Evolutionary conservation across 2,797 vertebrate genomes (phyloP).

Genomic region (Melanotaenia maccullochi): DNA sequence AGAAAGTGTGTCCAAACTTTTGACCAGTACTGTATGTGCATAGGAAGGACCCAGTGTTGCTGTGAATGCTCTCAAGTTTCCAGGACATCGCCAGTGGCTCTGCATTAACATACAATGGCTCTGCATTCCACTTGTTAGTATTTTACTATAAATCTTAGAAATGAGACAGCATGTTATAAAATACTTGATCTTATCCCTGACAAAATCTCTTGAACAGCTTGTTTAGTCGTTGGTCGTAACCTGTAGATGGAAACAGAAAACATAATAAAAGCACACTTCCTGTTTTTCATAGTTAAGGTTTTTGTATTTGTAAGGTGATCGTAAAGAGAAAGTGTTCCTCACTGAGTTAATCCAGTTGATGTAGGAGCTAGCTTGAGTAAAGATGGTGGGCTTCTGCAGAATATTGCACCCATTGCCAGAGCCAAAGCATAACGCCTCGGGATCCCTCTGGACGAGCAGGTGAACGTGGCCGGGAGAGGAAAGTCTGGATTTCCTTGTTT

Average conservation of each 20-base stretch:
- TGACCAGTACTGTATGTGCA: neutral
- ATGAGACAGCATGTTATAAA: neutral
- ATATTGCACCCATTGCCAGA: constrained; percentile 83
- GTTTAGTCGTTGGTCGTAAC: constrained; percentile 63
- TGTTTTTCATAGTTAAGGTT: constrained; percentile 34
- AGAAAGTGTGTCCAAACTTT: no score
- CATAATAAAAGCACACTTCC: constrained; percentile 24
- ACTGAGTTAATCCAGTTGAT: constrained; percentile 85
- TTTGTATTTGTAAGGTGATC: constrained; percentile 16
- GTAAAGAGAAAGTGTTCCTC: constrained; percentile 45
- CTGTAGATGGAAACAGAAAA: constrained; percentile 56
- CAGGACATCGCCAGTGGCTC: neutral
- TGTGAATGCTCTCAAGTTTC: neutral
- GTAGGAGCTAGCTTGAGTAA: constrained; percentile 85
- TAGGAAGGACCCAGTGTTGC: neutral
- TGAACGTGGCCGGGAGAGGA: no score
- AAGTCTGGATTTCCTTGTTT: no score
- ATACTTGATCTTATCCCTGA: neutral
- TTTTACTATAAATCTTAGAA: neutral
- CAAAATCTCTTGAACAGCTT: constrained; percentile 1
- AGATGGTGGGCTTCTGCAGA: constrained; percentile 85
- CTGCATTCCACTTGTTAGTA: neutral
- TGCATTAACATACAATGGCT: neutral
- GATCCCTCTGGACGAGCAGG: no score
- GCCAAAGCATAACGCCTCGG: constrained; percentile 75